These are phyloP conservation scores for Paguma larvata DNA, from an alignment of 2,797 vertebrate species.

Conservation along the genomic window DNA sequence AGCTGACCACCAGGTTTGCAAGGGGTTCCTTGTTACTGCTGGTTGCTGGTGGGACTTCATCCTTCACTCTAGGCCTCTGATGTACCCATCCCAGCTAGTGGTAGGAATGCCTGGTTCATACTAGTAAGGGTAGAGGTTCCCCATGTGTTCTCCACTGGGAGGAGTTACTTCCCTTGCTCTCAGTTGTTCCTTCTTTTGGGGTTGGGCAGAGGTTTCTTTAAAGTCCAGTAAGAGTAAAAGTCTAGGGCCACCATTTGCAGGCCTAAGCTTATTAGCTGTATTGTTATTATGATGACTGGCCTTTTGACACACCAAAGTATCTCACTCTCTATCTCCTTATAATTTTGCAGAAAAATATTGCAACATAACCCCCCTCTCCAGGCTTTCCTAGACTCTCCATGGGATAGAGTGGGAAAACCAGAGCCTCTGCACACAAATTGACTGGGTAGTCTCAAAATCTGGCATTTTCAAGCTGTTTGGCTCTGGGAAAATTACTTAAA, in stretches of 20 bases:
- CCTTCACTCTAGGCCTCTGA: not conserved
- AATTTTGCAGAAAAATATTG: constrained; percentile 16
- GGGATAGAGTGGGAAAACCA: not conserved
- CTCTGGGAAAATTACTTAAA: constrained; percentile 51
- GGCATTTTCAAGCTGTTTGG: constrained; percentile 45
- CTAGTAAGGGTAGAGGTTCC: not conserved
- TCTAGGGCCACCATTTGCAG: not conserved
- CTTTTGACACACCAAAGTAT: not conserved
- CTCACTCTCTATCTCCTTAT: not conserved
- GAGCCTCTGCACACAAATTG: not conserved
- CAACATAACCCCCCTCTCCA: not conserved
- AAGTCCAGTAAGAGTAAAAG: not conserved
- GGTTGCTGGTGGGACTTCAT: not conserved
- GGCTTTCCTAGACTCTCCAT: not conserved
- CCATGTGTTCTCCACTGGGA: not conserved
- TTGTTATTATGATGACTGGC: constrained; percentile 18
- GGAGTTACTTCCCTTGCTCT: not conserved
- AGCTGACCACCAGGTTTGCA: not conserved
- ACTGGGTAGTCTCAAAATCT: constrained; percentile 10
- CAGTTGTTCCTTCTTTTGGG: not conserved
- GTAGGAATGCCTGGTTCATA: constrained; percentile 10
- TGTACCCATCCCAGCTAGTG: not conserved
- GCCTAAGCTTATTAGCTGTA: constrained; percentile 45
- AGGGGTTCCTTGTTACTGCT: not conserved
- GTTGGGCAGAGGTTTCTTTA: not conserved